Percentiles rank a stretch among this genome's conserved stretches.
Evolutionary conservation across 2,888 invertebrate genomes (phyloP).

Genomic region (Beris chalybata): DNA sequence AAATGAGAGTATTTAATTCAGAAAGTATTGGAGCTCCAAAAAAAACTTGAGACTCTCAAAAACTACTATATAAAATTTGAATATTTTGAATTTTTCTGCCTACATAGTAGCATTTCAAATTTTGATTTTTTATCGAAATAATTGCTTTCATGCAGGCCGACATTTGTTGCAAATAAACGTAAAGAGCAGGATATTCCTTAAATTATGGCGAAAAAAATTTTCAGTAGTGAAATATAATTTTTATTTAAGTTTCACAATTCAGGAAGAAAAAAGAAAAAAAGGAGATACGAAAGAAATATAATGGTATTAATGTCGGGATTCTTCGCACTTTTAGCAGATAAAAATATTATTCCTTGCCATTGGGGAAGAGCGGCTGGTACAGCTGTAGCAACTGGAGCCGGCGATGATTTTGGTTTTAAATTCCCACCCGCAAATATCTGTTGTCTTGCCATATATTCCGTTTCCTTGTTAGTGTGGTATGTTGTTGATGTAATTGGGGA

Average conservation of each 20-base stretch:
- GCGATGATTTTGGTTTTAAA: neutral
- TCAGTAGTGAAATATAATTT: slow-evolving; percentile 18
- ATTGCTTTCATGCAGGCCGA: neutral
- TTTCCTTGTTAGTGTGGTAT: slow-evolving; percentile 20
- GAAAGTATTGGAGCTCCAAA: too few relatives aligned
- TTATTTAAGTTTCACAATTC: neutral
- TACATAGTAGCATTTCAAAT: too few relatives aligned
- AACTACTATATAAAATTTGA: too few relatives aligned
- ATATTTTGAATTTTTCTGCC: too few relatives aligned
- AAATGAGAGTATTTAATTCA: too few relatives aligned
- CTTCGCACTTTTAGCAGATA: slow-evolving; percentile 24
- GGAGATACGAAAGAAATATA: neutral
- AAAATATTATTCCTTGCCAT: slow-evolving; percentile 25
- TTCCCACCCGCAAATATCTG: slow-evolving; percentile 16
- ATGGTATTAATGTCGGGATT: slow-evolving; percentile 27
- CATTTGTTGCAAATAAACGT: slow-evolving; percentile 14
- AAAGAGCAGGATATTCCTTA: slow-evolving; percentile 10
- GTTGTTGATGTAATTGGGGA: slow-evolving; percentile 8
- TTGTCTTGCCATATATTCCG: slow-evolving; percentile 18
- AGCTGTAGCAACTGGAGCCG: neutral
- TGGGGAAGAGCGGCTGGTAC: slow-evolving; percentile 13
- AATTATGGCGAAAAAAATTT: slow-evolving; percentile 24
- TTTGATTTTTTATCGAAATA: neutral
- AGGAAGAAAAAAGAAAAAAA: slow-evolving; percentile 11
- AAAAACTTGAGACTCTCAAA: too few relatives aligned